Evolutionary conservation across 2,888 invertebrate genomes (phyloP), one percentile per base, ranked within the genome.

Genomic region (Amiota communis): DNA sequence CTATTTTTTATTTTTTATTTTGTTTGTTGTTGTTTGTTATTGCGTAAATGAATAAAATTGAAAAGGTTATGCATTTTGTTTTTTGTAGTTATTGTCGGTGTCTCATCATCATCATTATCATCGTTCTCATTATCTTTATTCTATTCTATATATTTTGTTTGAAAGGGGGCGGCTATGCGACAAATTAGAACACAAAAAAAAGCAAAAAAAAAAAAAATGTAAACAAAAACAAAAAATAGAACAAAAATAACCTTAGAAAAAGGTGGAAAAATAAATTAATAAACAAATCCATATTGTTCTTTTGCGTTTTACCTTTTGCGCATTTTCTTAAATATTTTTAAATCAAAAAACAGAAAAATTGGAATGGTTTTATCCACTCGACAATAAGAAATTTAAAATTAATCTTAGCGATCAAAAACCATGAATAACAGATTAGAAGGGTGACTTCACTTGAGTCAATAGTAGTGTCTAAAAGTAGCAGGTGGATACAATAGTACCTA

Each of bases 11-110:
- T 23, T 36, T 2, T 36, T 36, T 36, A 4, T 36, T 36, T 36
- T 36, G 2, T 36, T 36, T 2, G 2, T 36, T 36, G 2, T 2
- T 36, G 36, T 36, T 53, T 53, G 12, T 53, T 53, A 53, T 53
- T 53, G 53, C 53, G 53, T 53, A 53, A 53, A 53, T 53, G 53
- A 53, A n/a, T n/a, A n/a, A 53, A 53, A 53, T 53, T 53, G 53
- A 53, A 53, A 53, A 53, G 53, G 53, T 53, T 53, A 53, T 53
- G 53, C 53, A 53, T 53, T 12, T n/a, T 23, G n/a, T 23, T 23
- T 36, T 36, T 36, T 36, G 53, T n/a, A 6, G 12, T n/a, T 53
- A n/a, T 53, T 53, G 53, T 53, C 53, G 53, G 12, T 53, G 53
- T 36, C 53, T 53, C 53, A 53, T 53, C n/a, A 53, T 53, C 6